Evolutionary conservation across 2,888 invertebrate species (phyloP).

Genomic region (Clusia tigrina): DNA sequence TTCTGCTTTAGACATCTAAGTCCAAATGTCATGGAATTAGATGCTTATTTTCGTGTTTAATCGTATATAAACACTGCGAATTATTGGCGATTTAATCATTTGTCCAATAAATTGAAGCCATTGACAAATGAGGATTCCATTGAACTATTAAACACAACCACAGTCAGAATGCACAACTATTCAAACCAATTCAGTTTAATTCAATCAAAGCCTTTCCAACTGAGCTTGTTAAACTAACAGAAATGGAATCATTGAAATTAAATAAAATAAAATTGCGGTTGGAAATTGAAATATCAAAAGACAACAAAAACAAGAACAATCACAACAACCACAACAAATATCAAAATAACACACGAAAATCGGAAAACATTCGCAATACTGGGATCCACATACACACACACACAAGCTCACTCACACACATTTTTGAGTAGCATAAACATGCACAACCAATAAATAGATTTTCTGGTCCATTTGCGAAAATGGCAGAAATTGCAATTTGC

Average conservation of each 20-base stretch:
- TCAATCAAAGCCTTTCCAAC: neutral
- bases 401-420: conserved; percentile 1
- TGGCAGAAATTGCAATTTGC: conserved; percentile 23
- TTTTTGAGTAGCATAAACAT: neutral
- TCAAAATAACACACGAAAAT: too few relatives aligned
- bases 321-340: neutral
- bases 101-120: too few relatives aligned
- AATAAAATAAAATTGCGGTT: conserved; percentile 3
- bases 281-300: conserved; percentile 8
- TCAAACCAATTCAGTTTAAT: neutral
- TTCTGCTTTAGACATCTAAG: too few relatives aligned
- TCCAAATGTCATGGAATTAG: too few relatives aligned
- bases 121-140: too few relatives aligned
- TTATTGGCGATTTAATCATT: too few relatives aligned
- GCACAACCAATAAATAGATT: conserved; percentile 22
- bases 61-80: too few relatives aligned
- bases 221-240: neutral
- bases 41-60: too few relatives aligned
- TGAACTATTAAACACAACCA: too few relatives aligned
- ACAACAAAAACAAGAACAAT: neutral
- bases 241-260: neutral
- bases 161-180: too few relatives aligned
- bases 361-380: neutral
- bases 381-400: neutral
- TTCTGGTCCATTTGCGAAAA: conserved; percentile 29